Percentiles rank a stretch among this genome's conserved stretches.
phyloP scores from a whole-genome alignment of 35 echinoderm and acorn worm genomes.

The Heliocidaris tuberculata region DNA sequence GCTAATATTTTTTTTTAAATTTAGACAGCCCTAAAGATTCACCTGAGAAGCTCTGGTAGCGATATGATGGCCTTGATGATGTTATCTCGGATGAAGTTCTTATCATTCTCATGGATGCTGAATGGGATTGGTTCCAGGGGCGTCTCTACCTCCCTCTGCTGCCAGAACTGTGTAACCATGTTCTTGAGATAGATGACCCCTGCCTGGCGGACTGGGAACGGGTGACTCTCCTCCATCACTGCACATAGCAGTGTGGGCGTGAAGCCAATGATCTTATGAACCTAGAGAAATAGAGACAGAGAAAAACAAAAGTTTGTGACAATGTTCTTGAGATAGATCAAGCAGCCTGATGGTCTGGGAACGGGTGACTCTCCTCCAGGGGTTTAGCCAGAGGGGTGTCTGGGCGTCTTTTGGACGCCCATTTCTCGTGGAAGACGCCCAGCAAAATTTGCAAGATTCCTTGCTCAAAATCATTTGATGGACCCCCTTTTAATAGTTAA shows the following conservation, averaged over 20 bases:
- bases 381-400: too few relatives aligned
- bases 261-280: constrained; percentile 95
- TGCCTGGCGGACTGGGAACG: constrained; percentile 86
- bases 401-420: too few relatives aligned
- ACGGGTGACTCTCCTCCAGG: too few relatives aligned
- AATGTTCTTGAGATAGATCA: not conserved
- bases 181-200: constrained; percentile 99
- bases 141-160: constrained; percentile 71
- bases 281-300: constrained; percentile 44
- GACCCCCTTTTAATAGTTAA: too few relatives aligned
- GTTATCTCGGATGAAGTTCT: constrained; percentile 69
- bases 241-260: constrained; percentile 72
- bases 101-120: constrained; percentile 93
- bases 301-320: not conserved
- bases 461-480: too few relatives aligned
- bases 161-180: constrained; percentile 96
- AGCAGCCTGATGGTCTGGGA: constrained; percentile 79
- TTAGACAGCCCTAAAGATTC: not conserved
- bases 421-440: too few relatives aligned
- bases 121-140: constrained; percentile 76
- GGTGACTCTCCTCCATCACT: constrained; percentile 74
- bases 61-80: constrained; percentile 93
- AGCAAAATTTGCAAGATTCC: too few relatives aligned
- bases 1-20: too few relatives aligned
- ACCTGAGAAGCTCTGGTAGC: constrained; percentile 85